Evolutionary conservation across 2,888 invertebrate species (phyloP), one percentile per base, ranked within the genome.

Genomic region (Latrodectus elegans): DNA sequence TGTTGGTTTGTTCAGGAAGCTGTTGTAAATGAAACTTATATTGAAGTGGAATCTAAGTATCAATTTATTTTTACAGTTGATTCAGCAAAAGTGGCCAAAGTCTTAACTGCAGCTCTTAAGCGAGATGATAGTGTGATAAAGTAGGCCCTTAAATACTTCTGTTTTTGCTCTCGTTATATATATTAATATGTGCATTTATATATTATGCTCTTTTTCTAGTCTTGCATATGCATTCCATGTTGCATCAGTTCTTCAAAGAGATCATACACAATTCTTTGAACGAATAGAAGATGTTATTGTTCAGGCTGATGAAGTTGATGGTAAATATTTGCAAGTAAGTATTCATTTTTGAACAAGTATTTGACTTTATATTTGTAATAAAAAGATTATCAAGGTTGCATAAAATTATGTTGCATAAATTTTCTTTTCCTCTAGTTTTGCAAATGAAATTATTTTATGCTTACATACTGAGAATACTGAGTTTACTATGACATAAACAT

Each of bases 291-390:
- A 98, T 92, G 95, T 96, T n/a, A 94, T 99, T 88, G 95, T 96
- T 4, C 97, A 98, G 91, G 98, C 98, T 2, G 99, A 99, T 93
- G 98, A 99, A 94, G 95, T 97, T 8, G 97, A 98, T 93, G 95
- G 96, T 14, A 95, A 95, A 91, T 95, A 96, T 91, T 93, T 93
- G 83, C 93, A 93, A 91, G 93, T 93, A 87, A 89, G 90, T 74
- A 38, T 38, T 38, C 38, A 38, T 38, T 38, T 38, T 38, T 38
- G 38, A 38, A 38, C 38, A 38, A 6, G 38, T 38, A 38, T 38
- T 38, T 38, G 38, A 38, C 4, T 38, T 1, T 38, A 38, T 38
- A 38, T 38, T 38, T 38, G 38, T 2, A 38, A 38, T 38, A 38
- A 38, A 38, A 38, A 6, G 6, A 38, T 38, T 38, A 38, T 38